These are phyloP conservation scores for Paramormyrops hopkinsi DNA, from an alignment of 2,797 vertebrate species.

Conservation along the genomic window DNA sequence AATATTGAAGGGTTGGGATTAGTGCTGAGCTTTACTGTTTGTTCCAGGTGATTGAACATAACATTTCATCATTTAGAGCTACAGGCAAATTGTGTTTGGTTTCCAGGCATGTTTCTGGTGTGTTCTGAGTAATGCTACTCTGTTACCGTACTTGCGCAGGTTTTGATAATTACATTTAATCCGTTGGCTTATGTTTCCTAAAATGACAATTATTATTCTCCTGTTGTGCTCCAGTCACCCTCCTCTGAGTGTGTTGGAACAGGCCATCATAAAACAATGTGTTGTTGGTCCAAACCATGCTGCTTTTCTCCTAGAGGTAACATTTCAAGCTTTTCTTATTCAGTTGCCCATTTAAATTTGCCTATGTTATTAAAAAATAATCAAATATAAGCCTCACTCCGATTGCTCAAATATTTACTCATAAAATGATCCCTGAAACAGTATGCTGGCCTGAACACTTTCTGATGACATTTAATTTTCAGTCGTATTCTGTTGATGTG, in stretches of 20 bases:
- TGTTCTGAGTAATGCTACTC: neutral
- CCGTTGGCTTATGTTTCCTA: neutral
- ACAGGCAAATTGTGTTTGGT: neutral
- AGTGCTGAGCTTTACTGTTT: neutral
- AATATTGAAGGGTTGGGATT: neutral
- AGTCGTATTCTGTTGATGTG: neutral
- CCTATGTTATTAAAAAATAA: neutral
- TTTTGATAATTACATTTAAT: neutral
- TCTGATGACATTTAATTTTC: neutral
- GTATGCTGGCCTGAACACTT: neutral
- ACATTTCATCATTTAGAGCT: neutral
- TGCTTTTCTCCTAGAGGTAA: slow-evolving; percentile 98
- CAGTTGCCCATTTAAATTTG: neutral
- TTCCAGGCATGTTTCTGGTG: neutral
- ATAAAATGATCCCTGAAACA: neutral
- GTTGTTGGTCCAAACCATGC: slow-evolving; percentile 99
- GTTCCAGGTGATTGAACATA: neutral
- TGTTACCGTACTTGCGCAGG: neutral
- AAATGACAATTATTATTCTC: neutral
- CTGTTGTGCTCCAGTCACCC: slow-evolving; percentile 71
- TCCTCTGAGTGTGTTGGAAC: slow-evolving; percentile 93
- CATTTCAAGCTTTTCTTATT: neutral
- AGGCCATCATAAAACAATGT: slow-evolving; percentile 95
- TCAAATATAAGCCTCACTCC: neutral
- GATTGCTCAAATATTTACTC: neutral